A percentile compares a stretch with the other conserved stretches of the same genome.
Conservation (phyloP, 2,888 invertebrate genomes). For the Ophioninae sp. region DNA sequence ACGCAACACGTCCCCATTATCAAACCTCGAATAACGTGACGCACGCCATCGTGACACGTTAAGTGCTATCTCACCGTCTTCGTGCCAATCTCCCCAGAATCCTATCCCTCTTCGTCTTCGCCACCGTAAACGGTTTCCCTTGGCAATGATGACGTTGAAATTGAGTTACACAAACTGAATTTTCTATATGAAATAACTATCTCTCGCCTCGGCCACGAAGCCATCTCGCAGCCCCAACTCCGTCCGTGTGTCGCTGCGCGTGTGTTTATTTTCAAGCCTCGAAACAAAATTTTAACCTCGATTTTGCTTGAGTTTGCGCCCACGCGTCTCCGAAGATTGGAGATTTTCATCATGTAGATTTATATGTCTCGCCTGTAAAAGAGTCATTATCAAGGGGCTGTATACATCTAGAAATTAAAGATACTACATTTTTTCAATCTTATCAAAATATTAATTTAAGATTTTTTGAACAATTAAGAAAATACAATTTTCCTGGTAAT, state of each 20-base stretch:
- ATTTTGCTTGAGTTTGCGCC: not conserved
- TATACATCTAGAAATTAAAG: not conserved
- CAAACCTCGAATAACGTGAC: slow-evolving; percentile 36
- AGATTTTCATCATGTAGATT: not conserved
- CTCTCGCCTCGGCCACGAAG: slow-evolving; percentile 59
- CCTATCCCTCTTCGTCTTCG: slow-evolving; percentile 43
- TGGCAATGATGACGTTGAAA: slow-evolving; percentile 77
- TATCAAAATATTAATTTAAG: no score
- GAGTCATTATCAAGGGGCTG: not conserved
- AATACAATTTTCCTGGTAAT: no score
- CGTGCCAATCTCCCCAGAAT: slow-evolving; percentile 35
- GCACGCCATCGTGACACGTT: slow-evolving; percentile 38
- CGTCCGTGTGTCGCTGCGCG: not conserved
- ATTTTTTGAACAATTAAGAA: no score
- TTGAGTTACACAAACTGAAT: slow-evolving; percentile 78
- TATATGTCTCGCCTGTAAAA: not conserved
- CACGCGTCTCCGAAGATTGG: not conserved
- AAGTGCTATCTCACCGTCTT: slow-evolving; percentile 55
- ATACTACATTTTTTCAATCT: no score
- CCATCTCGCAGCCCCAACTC: slow-evolving; percentile 19
- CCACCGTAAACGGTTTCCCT: slow-evolving; percentile 72
- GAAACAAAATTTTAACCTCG: slow-evolving; percentile 26
- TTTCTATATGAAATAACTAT: slow-evolving; percentile 77
- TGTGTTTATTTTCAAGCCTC: not conserved
- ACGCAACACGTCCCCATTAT: not conserved